Conservation (phyloP, 2,797 vertebrate species). For the Pseudochromis fuscus region DNA sequence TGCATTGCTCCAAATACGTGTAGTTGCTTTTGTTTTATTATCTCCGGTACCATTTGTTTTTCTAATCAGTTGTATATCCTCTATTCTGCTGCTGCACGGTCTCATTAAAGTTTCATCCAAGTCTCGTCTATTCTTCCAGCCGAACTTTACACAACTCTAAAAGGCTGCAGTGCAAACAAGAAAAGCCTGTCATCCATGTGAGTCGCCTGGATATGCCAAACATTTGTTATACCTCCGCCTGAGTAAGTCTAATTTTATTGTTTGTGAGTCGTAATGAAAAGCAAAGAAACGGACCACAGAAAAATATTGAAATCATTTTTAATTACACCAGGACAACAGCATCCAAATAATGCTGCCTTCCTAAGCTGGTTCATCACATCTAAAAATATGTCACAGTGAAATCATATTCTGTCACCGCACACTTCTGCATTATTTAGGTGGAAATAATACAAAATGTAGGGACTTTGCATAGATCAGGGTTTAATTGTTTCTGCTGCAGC, state of each 20-base stretch:
- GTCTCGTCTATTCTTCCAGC: slow-evolving; percentile 38
- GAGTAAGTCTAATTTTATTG: slow-evolving; percentile 7
- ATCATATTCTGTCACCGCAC: background rate
- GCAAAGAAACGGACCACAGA: too few relatives aligned
- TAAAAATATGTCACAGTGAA: slow-evolving; percentile 5
- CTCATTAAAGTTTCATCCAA: slow-evolving; percentile 69
- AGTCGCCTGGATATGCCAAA: slow-evolving; percentile 31
- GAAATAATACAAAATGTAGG: slow-evolving; percentile 1
- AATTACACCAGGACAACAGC: slow-evolving; percentile 14
- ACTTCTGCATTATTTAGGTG: slow-evolving; percentile 15
- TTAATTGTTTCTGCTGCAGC: slow-evolving; percentile 29
- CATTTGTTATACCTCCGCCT: slow-evolving; percentile 10
- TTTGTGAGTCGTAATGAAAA: slow-evolving; percentile 2
- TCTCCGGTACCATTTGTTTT: slow-evolving; percentile 38
- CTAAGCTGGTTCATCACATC: background rate
- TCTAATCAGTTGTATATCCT: slow-evolving; percentile 29
- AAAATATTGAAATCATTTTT: background rate
- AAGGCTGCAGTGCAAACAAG: slow-evolving; percentile 20
- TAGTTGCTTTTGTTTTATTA: slow-evolving; percentile 29
- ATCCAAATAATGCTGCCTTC: background rate
- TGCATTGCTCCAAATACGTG: slow-evolving; percentile 29
- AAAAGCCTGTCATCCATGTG: slow-evolving; percentile 15
- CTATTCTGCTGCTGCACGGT: slow-evolving; percentile 23
- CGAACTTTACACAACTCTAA: slow-evolving; percentile 41
- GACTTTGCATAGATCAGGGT: slow-evolving; percentile 1